phyloP scores from a whole-genome alignment of 2,797 vertebrate species.

The Peromyscus melanophrys region DNA sequence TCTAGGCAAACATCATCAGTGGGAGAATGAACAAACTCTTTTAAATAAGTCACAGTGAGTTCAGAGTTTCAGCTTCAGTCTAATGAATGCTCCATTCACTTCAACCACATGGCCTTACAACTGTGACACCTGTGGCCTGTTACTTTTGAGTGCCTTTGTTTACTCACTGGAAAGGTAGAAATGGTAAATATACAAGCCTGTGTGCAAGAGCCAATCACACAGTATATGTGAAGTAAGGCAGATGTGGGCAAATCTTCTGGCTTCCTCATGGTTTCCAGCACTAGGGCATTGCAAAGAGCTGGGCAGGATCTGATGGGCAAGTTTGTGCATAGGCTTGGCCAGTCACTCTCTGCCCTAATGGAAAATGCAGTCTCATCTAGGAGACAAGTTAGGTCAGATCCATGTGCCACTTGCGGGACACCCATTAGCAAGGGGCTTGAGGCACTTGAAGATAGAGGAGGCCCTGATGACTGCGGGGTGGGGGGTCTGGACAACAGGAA shows the following conservation, averaged over 20 bases:
- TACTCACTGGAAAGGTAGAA: background rate
- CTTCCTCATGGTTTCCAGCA: background rate
- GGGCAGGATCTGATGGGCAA: too few relatives aligned
- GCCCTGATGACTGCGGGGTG: background rate
- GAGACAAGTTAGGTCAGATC: background rate
- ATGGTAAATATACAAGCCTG: background rate
- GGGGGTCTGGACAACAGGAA: background rate
- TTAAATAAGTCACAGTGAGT: background rate
- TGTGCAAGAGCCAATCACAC: background rate
- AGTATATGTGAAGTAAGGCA: background rate
- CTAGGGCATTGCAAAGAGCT: background rate
- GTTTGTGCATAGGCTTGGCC: background rate
- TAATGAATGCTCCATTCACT: background rate
- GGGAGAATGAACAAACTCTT: background rate
- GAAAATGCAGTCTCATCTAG: background rate
- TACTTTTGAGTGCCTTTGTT: slow-evolving; percentile 50
- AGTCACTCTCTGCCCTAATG: background rate
- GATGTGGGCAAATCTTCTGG: background rate
- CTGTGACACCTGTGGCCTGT: background rate
- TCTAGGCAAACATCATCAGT: slow-evolving; percentile 4
- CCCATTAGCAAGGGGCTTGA: background rate
- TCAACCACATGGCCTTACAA: background rate
- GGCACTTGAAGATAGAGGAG: background rate
- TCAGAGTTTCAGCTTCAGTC: background rate
- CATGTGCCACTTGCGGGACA: background rate